Evolutionary conservation across 2,113 vertebrate species (phyloP).

Genomic region (Semnornis frantzii): DNA sequence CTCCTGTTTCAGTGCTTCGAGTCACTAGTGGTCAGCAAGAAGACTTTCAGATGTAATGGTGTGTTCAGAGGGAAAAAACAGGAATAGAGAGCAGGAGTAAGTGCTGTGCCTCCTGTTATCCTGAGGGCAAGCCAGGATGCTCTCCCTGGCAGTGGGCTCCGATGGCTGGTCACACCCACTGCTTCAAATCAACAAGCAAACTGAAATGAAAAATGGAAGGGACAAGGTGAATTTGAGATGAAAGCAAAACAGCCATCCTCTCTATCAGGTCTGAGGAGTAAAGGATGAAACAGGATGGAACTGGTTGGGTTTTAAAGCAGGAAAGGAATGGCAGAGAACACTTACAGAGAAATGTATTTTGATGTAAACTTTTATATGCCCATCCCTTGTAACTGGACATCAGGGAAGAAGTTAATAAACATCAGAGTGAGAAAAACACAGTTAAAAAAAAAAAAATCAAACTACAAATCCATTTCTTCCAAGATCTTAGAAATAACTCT

Average conservation of each 20-base stretch:
- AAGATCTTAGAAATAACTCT: slow-evolving; percentile 37
- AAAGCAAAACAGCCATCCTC: not conserved
- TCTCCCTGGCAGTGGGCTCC: not conserved
- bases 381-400: slow-evolving; percentile 54
- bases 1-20: not conserved
- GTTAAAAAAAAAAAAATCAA: slow-evolving; percentile 16
- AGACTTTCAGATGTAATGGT: not conserved
- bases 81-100: not conserved
- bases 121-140: not conserved
- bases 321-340: not conserved
- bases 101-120: not conserved
- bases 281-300: slow-evolving; percentile 47
- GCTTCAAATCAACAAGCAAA: not conserved
- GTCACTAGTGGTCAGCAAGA: not conserved
- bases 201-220: not conserved
- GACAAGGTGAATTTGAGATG: not conserved
- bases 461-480: slow-evolving; percentile 36
- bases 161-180: not conserved
- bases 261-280: not conserved
- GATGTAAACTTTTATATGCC: slow-evolving; percentile 64
- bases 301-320: slow-evolving; percentile 53
- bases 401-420: slow-evolving; percentile 63
- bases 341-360: slow-evolving; percentile 58
- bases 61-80: not conserved
- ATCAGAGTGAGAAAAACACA: slow-evolving; percentile 43